Evolutionary conservation across 2,888 invertebrate genomes (phyloP).

Genomic region (Orthonevra nobilis): DNA sequence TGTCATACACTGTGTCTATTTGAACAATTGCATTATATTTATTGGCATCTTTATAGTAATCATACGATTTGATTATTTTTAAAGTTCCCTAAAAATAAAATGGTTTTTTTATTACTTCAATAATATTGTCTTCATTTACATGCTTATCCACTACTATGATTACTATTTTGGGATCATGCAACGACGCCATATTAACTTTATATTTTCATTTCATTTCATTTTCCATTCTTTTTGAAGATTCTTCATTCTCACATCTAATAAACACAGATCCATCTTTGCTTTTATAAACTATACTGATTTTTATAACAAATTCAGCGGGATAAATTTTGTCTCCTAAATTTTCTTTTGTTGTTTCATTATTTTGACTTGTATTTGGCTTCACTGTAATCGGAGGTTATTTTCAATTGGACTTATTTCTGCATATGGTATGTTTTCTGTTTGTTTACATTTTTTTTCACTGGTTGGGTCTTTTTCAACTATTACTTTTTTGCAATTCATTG

Average conservation of each 20-base stretch:
- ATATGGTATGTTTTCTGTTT: background rate
- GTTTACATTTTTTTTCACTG: slow-evolving; percentile 19
- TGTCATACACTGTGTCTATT: slow-evolving; percentile 10
- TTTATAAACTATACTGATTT: slow-evolving; percentile 5
- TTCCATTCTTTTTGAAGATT: slow-evolving; percentile 18
- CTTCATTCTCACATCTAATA: slow-evolving; percentile 12
- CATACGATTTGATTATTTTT: background rate
- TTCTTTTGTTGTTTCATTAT: no score
- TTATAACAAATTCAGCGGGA: no score
- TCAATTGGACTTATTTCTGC: background rate
- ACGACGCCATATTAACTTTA: slow-evolving; percentile 1
- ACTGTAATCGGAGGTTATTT: background rate
- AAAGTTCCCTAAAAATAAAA: slow-evolving; percentile 7
- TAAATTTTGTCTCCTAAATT: no score
- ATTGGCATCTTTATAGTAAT: slow-evolving; percentile 13
- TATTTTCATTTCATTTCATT: slow-evolving; percentile 26
- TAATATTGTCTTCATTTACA: background rate
- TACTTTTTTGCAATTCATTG: background rate
- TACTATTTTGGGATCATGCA: background rate
- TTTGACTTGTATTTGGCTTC: no score
- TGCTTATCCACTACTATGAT: background rate
- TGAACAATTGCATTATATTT: slow-evolving; percentile 27
- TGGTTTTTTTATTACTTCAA: slow-evolving; percentile 12
- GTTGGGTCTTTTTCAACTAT: slow-evolving; percentile 11
- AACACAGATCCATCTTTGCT: slow-evolving; percentile 10